Evolutionary conservation across 2,113 vertebrate genomes (phyloP).

Genomic region (Egretta garzetta): DNA sequence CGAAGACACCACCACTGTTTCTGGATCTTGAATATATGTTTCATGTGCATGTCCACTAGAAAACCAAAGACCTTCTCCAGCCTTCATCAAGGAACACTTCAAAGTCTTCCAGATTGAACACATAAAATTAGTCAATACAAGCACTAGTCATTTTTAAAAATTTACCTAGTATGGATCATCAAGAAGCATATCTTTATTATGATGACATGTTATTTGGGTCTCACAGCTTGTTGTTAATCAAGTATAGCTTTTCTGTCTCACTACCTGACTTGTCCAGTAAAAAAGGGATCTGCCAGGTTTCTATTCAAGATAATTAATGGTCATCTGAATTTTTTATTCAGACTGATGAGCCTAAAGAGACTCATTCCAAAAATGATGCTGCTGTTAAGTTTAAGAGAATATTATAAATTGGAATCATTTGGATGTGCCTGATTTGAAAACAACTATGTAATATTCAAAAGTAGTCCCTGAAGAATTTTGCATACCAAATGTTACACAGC

Average conservation of each 20-base stretch:
- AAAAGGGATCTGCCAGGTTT: slow-evolving; percentile 70
- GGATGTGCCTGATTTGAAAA: slow-evolving; percentile 59
- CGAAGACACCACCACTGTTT: background rate
- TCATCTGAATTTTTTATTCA: slow-evolving; percentile 73
- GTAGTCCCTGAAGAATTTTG: slow-evolving; percentile 55
- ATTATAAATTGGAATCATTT: slow-evolving; percentile 71
- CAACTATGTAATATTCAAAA: slow-evolving; percentile 57
- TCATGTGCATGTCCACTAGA: background rate
- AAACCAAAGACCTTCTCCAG: background rate
- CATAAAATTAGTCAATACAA: background rate
- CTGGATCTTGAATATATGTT: background rate
- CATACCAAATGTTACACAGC: slow-evolving; percentile 68
- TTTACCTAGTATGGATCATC: background rate
- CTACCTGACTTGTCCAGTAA: background rate
- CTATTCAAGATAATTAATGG: slow-evolving; percentile 81
- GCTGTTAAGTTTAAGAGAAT: slow-evolving; percentile 82
- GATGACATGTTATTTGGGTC: background rate
- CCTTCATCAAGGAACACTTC: background rate
- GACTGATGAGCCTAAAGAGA: slow-evolving; percentile 75
- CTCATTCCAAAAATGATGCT: slow-evolving; percentile 79
- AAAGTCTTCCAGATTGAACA: background rate
- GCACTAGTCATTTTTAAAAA: accelerated
- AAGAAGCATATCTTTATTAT: background rate
- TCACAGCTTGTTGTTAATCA: background rate
- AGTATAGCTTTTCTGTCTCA: background rate